Evolutionary conservation across 2,797 vertebrate genomes (phyloP).

Genomic region (Kryptopterus vitreolus): DNA sequence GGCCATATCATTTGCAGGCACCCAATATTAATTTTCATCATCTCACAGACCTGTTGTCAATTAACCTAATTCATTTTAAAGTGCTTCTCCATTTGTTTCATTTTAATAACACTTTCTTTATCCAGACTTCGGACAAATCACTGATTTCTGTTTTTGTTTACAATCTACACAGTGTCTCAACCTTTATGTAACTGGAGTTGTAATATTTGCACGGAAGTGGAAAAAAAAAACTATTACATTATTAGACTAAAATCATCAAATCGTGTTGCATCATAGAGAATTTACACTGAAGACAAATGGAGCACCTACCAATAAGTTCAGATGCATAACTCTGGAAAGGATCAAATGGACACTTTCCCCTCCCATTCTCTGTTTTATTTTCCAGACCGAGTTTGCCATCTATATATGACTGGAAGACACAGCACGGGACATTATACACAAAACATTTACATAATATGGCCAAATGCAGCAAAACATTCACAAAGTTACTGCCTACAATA

Average conservation of each 20-base stretch:
- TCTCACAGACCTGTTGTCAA: no score
- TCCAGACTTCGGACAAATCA: not conserved
- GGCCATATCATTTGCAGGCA: no score
- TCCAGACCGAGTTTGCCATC: constrained; percentile 65
- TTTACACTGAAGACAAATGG: not conserved
- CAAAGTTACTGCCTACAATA: no score
- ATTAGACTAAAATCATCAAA: no score
- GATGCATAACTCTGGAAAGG: constrained; percentile 75
- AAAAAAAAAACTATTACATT: no score
- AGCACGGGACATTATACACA: constrained; percentile 10
- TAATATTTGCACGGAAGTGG: not conserved
- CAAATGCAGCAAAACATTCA: not conserved
- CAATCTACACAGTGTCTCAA: no score
- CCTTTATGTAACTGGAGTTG: no score
- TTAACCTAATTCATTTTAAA: no score
- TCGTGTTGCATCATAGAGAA: not conserved
- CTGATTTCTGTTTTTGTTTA: not conserved
- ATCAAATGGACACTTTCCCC: constrained; percentile 81
- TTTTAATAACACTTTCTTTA: no score
- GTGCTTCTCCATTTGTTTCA: no score
- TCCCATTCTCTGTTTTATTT: constrained; percentile 68
- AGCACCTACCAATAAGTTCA: constrained; percentile 74
- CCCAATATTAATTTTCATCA: no score
- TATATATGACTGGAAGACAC: constrained; percentile 65
- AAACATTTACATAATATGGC: not conserved